These are phyloP conservation scores for Isoperla grammatica DNA, from an alignment of 2,888 invertebrate genomes.

Conservation along the genomic window DNA sequence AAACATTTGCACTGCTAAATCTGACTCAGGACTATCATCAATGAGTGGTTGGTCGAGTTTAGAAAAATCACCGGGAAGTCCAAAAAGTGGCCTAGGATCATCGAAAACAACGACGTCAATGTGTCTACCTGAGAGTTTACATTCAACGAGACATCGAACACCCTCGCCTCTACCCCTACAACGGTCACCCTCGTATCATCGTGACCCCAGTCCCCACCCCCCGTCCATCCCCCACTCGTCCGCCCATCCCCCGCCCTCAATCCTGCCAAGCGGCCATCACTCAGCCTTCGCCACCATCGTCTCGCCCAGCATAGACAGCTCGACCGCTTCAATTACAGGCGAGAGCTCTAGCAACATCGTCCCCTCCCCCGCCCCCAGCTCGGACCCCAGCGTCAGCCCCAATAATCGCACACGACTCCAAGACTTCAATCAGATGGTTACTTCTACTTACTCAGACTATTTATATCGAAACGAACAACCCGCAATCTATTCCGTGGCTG, in stretches of 20 bases:
- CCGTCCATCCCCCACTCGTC: conserved; percentile 38
- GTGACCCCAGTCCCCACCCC: conserved; percentile 21
- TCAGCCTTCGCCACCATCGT: conserved; percentile 52
- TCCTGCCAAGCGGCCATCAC: conserved; percentile 42
- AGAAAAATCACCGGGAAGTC: conserved; percentile 79
- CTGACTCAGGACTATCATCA: conserved; percentile 80
- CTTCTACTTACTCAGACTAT: conserved; percentile 42
- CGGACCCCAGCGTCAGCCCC: conserved; percentile 49
- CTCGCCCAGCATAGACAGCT: conserved; percentile 48
- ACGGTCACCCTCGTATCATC: conserved; percentile 21
- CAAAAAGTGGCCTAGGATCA: conserved; percentile 50
- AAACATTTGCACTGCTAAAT: conserved; percentile 68
- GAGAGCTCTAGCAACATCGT: conserved; percentile 49
- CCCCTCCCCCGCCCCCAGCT: conserved; percentile 49
- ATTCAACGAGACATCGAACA: conserved; percentile 24
- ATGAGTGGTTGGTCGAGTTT: conserved; percentile 83
- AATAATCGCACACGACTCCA: conserved; percentile 43
- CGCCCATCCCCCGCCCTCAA: conserved; percentile 10
- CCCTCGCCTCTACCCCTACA: conserved; percentile 32
- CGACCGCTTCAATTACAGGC: conserved; percentile 31
- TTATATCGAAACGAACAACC: conserved; percentile 52
- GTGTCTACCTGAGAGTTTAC: conserved; percentile 41
- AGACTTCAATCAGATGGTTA: conserved; percentile 25
- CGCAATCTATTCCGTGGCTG: conserved; percentile 70
- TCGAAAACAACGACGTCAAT: conserved; percentile 40